Conservation (phyloP, 2,888 invertebrate species). For the Nemapogon koenigi region DNA sequence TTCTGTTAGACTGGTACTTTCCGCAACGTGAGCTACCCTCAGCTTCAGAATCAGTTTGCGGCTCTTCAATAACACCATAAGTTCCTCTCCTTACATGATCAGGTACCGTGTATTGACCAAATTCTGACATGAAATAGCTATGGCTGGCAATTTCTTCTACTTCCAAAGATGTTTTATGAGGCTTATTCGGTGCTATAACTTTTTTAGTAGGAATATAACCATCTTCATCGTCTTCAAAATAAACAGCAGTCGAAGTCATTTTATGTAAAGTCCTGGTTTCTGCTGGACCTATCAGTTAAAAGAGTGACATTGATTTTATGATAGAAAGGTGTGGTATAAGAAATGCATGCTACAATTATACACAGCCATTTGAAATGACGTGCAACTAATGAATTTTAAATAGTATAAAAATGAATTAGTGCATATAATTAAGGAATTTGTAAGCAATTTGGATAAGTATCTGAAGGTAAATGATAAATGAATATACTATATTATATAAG, state of each 20-base stretch:
- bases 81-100: slow-evolving; percentile 49
- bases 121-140: slow-evolving; percentile 62
- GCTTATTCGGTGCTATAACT: slow-evolving; percentile 49
- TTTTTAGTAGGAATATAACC: slow-evolving; percentile 33
- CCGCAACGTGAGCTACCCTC: slow-evolving; percentile 41
- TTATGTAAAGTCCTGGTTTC: slow-evolving; percentile 71
- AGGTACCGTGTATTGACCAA: slow-evolving; percentile 49
- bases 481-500: too few species aligned
- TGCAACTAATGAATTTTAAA: too few species aligned
- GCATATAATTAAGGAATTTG: slow-evolving; percentile 7
- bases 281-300: slow-evolving; percentile 69
- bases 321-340: too few species aligned
- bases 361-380: background rate
- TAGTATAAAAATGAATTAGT: too few species aligned
- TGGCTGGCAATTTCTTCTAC: slow-evolving; percentile 69
- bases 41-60: slow-evolving; percentile 57
- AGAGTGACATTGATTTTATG: slow-evolving; percentile 39
- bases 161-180: slow-evolving; percentile 59
- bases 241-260: slow-evolving; percentile 67
- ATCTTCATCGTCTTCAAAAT: slow-evolving; percentile 51
- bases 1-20: slow-evolving; percentile 45
- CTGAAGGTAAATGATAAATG: slow-evolving; percentile 14
- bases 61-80: slow-evolving; percentile 59
- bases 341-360: background rate
- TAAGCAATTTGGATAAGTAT: slow-evolving; percentile 13